Base-by-base conservation (phyloP, 2,113 vertebrate species). In the Nothocercus julius region DNA sequence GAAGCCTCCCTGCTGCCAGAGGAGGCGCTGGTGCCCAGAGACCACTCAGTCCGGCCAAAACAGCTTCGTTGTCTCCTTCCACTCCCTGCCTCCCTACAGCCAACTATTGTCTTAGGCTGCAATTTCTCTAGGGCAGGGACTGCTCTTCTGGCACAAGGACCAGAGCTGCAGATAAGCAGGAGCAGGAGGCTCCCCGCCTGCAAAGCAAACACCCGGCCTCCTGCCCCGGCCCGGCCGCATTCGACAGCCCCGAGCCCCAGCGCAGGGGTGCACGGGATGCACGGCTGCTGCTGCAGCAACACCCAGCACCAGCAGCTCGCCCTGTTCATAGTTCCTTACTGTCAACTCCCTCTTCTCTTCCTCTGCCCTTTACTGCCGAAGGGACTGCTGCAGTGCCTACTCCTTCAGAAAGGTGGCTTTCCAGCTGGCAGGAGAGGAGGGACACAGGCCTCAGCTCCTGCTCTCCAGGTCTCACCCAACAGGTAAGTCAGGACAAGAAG, bases 351-450 rank as follows among this genome's bases (percentile, higher is more conserved):
- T 74, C 72, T 44, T 16, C 73, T 36, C 77, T 42, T 49, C 81
- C 44, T 40, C 81, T 81, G 89, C 86, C 77, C 91, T 81, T 74
- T 70, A 40, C 76, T 75, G 68, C 73, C 96, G 67, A 1, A 7
- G 64, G 69, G 61, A n/a, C 2, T 20, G 47, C 34, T 83, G 30
- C 74, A 61, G 44, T 7, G 15, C 5, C 44, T 16, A 15, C 16
- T 85, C 40, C 83, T 92, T 95, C 95, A 68, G 90, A 81, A 42
- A 61, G 51, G 91, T 54, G 82, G 77, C 56, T 68, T 58, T 78
- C 51, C 14, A 75, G 93, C 84, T 4, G 0, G 66, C 84, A 81
- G 36, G 77, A 83, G 69, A 84, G 61, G 51, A 89, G 84, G 7
- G 66, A 63, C 51, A 28, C 10, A 9, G 80, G 64, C 38, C 59